Evolutionary conservation across 2,888 invertebrate species (phyloP).

Genomic region (Campaea margaritaria): DNA sequence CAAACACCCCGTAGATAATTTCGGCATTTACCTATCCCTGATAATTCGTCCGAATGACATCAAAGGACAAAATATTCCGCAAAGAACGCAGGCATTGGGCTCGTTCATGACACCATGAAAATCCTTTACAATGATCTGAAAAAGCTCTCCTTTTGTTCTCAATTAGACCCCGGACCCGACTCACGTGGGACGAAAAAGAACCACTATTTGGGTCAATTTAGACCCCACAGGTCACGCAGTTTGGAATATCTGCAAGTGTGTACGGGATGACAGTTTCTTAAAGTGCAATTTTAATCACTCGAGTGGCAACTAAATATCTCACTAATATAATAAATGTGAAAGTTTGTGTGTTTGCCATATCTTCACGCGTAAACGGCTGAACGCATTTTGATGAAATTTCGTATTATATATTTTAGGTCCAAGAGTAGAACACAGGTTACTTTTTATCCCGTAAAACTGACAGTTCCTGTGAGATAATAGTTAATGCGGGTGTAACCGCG

Average conservation of each 20-base stretch:
- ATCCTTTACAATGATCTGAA: slow-evolving; percentile 35
- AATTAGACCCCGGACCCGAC: slow-evolving; percentile 18
- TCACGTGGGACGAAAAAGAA: slow-evolving; percentile 19
- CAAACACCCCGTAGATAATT: slow-evolving; percentile 10
- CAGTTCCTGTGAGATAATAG: no score
- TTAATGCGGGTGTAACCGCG: no score
- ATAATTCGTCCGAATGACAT: slow-evolving; percentile 30
- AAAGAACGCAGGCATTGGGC: slow-evolving; percentile 9
- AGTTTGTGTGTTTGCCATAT: no score
- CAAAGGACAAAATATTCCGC: slow-evolving; percentile 32
- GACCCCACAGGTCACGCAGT: background rate
- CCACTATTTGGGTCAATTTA: slow-evolving; percentile 15
- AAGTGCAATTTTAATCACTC: no score
- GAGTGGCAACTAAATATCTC: no score
- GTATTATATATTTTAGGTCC: no score
- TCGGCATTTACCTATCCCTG: slow-evolving; percentile 1
- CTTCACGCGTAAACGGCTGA: no score
- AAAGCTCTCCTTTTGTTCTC: slow-evolving; percentile 32
- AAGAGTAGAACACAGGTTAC: no score
- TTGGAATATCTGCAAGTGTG: background rate
- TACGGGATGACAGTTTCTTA: no score
- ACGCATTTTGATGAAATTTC: no score
- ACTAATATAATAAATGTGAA: no score
- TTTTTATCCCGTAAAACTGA: no score
- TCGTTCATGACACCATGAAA: slow-evolving; percentile 35